Conservation (phyloP, 2,113 vertebrate genomes). For the Xenopus borealis region DNA sequence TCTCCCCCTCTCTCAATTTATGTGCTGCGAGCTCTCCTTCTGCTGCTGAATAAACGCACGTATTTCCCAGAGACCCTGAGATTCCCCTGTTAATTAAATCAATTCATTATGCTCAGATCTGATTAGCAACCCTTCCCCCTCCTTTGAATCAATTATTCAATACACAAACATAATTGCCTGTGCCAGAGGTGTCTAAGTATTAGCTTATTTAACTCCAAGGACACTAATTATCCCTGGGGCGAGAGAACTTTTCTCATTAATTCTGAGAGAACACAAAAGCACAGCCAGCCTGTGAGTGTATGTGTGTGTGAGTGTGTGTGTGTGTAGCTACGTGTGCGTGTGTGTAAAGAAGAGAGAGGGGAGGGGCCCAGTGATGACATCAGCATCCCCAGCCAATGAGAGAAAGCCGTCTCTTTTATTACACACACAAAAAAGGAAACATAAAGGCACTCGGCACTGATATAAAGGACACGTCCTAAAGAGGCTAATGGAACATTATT, state of each 20-base stretch:
- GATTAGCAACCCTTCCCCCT: constrained; percentile 96
- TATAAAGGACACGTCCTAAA: neutral
- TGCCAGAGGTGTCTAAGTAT: constrained; percentile 99
- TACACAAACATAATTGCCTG: constrained; percentile 99
- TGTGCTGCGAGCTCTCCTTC: constrained; percentile 58
- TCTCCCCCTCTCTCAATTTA: constrained; percentile 76
- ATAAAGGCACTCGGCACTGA: too few relatives aligned
- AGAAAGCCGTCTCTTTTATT: neutral
- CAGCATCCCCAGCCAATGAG: neutral
- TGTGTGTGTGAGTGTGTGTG: constrained; percentile 53
- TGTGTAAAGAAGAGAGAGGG: constrained; percentile 52
- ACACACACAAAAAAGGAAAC: neutral
- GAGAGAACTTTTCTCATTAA: constrained; percentile 99
- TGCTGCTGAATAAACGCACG: constrained; percentile 81
- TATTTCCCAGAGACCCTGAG: constrained; percentile 93
- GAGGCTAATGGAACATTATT: neutral
- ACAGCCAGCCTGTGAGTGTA: constrained; percentile 85
- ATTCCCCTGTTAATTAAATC: constrained; percentile 99
- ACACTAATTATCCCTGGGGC: constrained; percentile 99
- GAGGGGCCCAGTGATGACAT: constrained; percentile 39
- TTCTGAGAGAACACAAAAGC: constrained; percentile 99
- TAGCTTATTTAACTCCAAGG: constrained; percentile 99
- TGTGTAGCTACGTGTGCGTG: constrained; percentile 26
- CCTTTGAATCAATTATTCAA: constrained; percentile 99
- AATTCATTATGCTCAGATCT: constrained; percentile 99